Evolutionary conservation across 2,797 vertebrate genomes (phyloP).

Genomic region (Ataeniobius toweri): DNA sequence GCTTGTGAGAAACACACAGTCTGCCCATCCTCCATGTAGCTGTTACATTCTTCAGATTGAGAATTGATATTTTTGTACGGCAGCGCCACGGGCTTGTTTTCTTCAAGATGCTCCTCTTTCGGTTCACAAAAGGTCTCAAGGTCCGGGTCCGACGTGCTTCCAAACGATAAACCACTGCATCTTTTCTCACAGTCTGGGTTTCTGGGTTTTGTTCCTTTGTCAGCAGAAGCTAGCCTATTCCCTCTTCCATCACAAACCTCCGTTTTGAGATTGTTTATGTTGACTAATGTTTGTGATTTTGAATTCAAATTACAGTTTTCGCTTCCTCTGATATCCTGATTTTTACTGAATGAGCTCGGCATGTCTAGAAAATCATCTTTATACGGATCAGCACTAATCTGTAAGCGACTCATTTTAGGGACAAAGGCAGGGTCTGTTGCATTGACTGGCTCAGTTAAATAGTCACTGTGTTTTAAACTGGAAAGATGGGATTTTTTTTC

Average conservation of each 20-base stretch:
- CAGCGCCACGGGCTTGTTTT: slow-evolving; percentile 62
- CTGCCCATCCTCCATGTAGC: slow-evolving; percentile 81
- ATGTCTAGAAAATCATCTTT: slow-evolving; percentile 85
- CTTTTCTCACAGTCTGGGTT: slow-evolving; percentile 58
- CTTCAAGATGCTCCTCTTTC: slow-evolving; percentile 69
- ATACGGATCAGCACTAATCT: slow-evolving; percentile 84
- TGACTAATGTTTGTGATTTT: slow-evolving; percentile 65
- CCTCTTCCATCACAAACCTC: slow-evolving; percentile 54
- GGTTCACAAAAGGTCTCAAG: slow-evolving; percentile 71
- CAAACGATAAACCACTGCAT: slow-evolving; percentile 64
- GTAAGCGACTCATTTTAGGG: slow-evolving; percentile 80
- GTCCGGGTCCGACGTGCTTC: slow-evolving; percentile 60
- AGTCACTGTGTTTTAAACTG: slow-evolving; percentile 77
- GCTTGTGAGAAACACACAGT: slow-evolving; percentile 94
- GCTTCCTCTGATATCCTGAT: slow-evolving; percentile 57
- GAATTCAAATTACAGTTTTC: slow-evolving; percentile 69
- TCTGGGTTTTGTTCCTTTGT: slow-evolving; percentile 42
- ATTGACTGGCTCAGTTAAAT: slow-evolving; percentile 77
- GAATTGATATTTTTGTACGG: slow-evolving; percentile 57
- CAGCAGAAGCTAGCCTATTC: slow-evolving; percentile 46
- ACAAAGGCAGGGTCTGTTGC: slow-evolving; percentile 72
- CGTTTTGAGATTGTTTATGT: slow-evolving; percentile 57
- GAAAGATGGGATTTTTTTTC: slow-evolving; percentile 81
- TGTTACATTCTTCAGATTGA: slow-evolving; percentile 48
- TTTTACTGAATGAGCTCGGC: slow-evolving; percentile 73